Evolutionary conservation across 2,888 invertebrate genomes (phyloP).

Genomic region (Cephonodes hylas): DNA sequence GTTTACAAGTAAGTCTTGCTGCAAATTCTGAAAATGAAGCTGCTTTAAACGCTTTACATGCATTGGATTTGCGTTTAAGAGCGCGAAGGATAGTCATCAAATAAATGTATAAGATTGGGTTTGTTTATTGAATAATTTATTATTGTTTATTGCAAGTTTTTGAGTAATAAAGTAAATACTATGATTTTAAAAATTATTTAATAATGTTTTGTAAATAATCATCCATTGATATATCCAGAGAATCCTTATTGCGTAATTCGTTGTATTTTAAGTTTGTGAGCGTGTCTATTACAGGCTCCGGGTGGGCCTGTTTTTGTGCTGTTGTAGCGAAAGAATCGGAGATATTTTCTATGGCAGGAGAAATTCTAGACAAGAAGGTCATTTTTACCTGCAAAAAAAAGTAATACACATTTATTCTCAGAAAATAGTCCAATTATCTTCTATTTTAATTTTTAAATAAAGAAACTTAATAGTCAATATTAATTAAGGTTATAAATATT

Average conservation of each 20-base stretch:
- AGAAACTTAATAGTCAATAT: too few species aligned
- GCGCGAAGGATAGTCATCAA: constrained; percentile 32
- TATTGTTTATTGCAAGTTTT: constrained; percentile 31
- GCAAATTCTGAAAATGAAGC: constrained; percentile 60
- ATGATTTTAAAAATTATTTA: background rate
- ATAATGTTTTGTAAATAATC: background rate
- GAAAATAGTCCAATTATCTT: too few species aligned
- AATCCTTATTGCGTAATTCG: background rate
- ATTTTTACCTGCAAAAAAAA: constrained; percentile 52
- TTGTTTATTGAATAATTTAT: background rate
- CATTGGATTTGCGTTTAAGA: constrained; percentile 48
- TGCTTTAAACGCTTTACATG: constrained; percentile 54
- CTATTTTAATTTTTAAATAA: too few species aligned
- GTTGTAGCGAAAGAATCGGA: constrained; percentile 19
- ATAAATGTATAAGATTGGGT: constrained; percentile 13
- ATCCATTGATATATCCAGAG: background rate
- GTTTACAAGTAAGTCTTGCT: constrained; percentile 67
- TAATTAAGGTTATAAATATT: too few species aligned
- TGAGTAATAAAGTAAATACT: constrained; percentile 39
- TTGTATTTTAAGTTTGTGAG: constrained; percentile 50
- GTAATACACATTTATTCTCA: background rate
- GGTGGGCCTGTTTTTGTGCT: constrained; percentile 46
- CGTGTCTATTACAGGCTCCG: constrained; percentile 59
- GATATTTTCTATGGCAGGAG: constrained; percentile 37
- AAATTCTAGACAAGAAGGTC: constrained; percentile 53